These are phyloP conservation scores for Acronicta aceris DNA, from an alignment of 2,888 invertebrate genomes.

Conservation along the genomic window DNA sequence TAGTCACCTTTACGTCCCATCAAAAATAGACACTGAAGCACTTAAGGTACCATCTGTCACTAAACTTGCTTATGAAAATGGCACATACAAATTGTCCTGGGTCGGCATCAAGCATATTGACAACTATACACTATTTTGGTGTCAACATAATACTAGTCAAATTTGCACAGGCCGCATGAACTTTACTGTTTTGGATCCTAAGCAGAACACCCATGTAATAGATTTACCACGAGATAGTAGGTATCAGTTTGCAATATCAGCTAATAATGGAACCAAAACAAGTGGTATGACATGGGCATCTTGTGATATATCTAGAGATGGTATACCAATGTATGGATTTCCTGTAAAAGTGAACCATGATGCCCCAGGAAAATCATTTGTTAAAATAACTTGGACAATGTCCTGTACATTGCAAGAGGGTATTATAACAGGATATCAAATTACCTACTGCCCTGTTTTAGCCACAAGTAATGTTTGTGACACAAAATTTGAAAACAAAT, in stretches of 20 bases:
- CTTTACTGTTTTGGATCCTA: constrained; percentile 76
- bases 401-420: constrained; percentile 93
- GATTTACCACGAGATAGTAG: constrained; percentile 89
- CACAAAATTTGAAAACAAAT: constrained; percentile 74
- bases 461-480: constrained; percentile 89
- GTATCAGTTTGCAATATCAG: constrained; percentile 95
- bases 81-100: constrained; percentile 94
- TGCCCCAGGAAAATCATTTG: constrained; percentile 77
- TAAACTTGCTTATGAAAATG: constrained; percentile 92
- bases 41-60: constrained; percentile 90
- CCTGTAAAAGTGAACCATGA: constrained; percentile 77
- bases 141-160: constrained; percentile 83
- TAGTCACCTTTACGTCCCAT: constrained; percentile 90
- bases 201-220: constrained; percentile 87
- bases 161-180: constrained; percentile 88
- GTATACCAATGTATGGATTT: constrained; percentile 88
- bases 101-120: constrained; percentile 87
- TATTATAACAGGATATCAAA: constrained; percentile 92
- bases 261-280: constrained; percentile 91
- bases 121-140: constrained; percentile 96
- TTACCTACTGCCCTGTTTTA: constrained; percentile 92
- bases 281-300: constrained; percentile 96
- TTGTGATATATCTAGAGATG: constrained; percentile 89
- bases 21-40: constrained; percentile 78
- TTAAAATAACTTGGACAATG: constrained; percentile 92